These are phyloP conservation scores for Mormyrus proboscirostris DNA, from an alignment of 2,797 vertebrate genomes.

Conservation along the genomic window DNA sequence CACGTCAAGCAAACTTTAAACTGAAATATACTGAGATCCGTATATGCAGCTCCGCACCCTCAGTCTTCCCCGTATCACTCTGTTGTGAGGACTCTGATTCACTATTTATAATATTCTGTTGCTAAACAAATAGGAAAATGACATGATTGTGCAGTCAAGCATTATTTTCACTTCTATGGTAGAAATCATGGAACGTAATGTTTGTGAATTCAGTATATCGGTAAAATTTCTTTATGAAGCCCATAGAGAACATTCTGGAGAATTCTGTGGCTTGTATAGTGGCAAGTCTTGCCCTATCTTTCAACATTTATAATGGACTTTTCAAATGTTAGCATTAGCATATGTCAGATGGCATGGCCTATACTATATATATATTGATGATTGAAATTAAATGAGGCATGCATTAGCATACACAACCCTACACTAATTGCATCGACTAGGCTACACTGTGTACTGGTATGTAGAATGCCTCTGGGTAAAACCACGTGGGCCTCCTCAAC, in stretches of 20 bases:
- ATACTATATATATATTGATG: constrained; percentile 3
- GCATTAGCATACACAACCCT: not conserved
- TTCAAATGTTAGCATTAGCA: constrained; percentile 6
- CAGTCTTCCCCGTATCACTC: not conserved
- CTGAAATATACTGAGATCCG: not conserved
- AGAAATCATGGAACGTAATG: not conserved
- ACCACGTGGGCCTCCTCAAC: not conserved
- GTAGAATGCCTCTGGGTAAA: not conserved
- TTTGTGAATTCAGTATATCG: not conserved
- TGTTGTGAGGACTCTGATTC: not conserved
- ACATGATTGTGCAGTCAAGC: not conserved
- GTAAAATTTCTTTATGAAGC: not conserved
- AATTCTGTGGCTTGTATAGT: not conserved
- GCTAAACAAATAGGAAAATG: not conserved
- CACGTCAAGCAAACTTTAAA: not conserved
- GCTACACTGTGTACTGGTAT: not conserved
- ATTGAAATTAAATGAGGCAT: not conserved
- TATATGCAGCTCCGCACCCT: not conserved
- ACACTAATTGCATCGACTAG: not conserved
- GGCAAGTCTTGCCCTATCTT: not conserved
- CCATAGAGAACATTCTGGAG: not conserved
- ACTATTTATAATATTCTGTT: not conserved
- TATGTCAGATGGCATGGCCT: not conserved
- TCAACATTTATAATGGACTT: not conserved
- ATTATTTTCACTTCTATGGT: not conserved